Conservation (phyloP, 2,797 vertebrate species). For the Lepilemur ruficaudatus region DNA sequence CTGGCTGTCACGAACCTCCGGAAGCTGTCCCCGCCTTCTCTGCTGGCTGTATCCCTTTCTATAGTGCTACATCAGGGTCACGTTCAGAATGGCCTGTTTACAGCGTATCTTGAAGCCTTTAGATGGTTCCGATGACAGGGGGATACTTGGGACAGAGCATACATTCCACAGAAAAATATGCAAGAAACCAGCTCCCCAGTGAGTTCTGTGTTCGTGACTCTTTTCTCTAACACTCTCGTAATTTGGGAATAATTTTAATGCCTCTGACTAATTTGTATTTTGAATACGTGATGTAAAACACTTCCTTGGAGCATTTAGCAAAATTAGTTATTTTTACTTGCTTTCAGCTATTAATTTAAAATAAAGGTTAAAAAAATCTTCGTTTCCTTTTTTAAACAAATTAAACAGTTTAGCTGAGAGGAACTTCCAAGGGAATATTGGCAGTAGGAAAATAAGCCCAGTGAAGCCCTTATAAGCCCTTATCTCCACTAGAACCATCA, state of each 20-base stretch:
- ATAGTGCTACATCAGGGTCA: rapidly evolving
- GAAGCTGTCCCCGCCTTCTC: not conserved
- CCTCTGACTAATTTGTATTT: conserved; percentile 25
- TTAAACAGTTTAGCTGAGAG: conserved; percentile 17
- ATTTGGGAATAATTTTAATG: conserved; percentile 47
- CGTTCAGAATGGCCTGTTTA: not conserved
- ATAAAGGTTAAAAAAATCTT: not conserved
- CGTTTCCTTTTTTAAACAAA: not conserved
- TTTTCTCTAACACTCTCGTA: conserved; percentile 13
- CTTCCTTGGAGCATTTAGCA: conserved; percentile 37
- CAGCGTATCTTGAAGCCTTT: conserved; percentile 27
- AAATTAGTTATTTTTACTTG: conserved; percentile 44
- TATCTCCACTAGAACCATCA: not conserved
- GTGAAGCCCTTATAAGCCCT: not conserved
- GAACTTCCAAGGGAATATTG: not conserved
- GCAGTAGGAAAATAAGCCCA: not conserved
- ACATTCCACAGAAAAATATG: conserved; percentile 55
- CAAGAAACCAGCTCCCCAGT: conserved; percentile 53
- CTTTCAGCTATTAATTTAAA: conserved; percentile 56
- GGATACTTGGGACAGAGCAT: conserved; percentile 39
- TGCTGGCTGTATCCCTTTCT: not conserved
- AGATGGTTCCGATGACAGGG: conserved; percentile 9
- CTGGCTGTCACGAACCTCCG: not conserved
- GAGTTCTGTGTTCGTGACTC: conserved; percentile 40
- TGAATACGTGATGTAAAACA: conserved; percentile 32